Conservation (phyloP, 2,888 invertebrate genomes). For the Agrypnus murinus region DNA sequence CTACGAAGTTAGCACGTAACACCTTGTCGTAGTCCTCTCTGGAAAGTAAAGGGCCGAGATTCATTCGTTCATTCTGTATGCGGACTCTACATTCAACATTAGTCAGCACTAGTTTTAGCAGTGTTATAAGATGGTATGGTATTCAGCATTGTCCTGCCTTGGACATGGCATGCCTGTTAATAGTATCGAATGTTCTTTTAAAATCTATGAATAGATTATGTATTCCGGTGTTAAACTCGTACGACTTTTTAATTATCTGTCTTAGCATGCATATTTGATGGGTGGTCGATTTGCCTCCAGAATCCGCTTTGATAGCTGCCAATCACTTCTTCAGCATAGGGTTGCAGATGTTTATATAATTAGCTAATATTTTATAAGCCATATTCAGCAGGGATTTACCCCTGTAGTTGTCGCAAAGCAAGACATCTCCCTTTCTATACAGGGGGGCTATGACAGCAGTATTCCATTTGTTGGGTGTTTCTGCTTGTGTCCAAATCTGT, state of each 20-base stretch:
- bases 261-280: background rate
- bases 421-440: conserved; percentile 1
- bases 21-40: too few species aligned
- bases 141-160: too few species aligned
- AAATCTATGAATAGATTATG: background rate
- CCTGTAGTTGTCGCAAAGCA: background rate
- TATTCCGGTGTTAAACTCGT: background rate
- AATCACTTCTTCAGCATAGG: conserved; percentile 6
- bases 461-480: conserved; percentile 3
- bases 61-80: too few species aligned
- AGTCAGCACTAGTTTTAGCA: too few species aligned
- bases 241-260: background rate
- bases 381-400: conserved; percentile 11
- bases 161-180: too few species aligned
- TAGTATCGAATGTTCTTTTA: too few species aligned
- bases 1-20: too few species aligned
- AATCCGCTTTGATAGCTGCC: background rate
- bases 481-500: conserved; percentile 3
- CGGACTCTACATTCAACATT: too few species aligned
- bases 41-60: too few species aligned
- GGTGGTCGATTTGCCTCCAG: background rate
- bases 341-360: background rate
- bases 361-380: too few species aligned
- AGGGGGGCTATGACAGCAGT: background rate
- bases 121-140: too few species aligned